Evolutionary conservation across 2,113 vertebrate genomes (phyloP), one percentile per base, ranked within the genome.

Genomic region (Strix aluco): DNA sequence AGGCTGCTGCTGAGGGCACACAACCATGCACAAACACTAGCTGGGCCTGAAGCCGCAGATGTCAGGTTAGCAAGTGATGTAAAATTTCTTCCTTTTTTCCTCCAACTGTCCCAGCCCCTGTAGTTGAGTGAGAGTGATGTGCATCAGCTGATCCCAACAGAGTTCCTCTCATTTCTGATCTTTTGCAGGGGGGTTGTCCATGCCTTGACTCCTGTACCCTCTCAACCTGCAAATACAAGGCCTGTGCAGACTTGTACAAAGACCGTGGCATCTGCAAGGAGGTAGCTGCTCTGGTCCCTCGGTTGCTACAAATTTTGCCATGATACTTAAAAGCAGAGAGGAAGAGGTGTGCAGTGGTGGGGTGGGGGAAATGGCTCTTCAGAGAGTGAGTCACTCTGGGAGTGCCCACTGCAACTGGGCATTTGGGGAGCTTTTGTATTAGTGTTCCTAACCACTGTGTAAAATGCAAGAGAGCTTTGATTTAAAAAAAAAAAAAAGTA

Each of bases 61-160:
- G 17, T 79, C 19, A 34, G 19, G 26, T 23, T 63, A 82, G 34
- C 25, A 23, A 51, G 18, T 17, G 6, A 29, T 21, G 23, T 0
- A 58, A 32, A 11, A 38, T 20, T 44, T n/a, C 51, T 34, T 11
- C 22, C 18, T 8, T 59, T 58, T 62, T 26, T 71, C 12, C 32
- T 57, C 27, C 27, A 32, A 0, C 34, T 61, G 47, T 15, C 18
- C 30, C 19, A 82, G 23, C 17, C 9, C 0, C 0, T 6, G 1
- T 8, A 2, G 1, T 9, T 78, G 51, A 29, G 6, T 49, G 22
- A 84, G 72, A 38, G 10, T 51, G 51, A 40, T 52, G 42, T 23
- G 22, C 47, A 21, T 9, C 47, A 63, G 11, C 61, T 93, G 52
- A 66, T 51, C 22, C 62, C 27, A 14, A 0, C 36, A 21, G 8